Evolutionary conservation across 2,888 invertebrate species (phyloP), one percentile per base, ranked within the genome.

Genomic region (Cremastobaeus sp.): DNA sequence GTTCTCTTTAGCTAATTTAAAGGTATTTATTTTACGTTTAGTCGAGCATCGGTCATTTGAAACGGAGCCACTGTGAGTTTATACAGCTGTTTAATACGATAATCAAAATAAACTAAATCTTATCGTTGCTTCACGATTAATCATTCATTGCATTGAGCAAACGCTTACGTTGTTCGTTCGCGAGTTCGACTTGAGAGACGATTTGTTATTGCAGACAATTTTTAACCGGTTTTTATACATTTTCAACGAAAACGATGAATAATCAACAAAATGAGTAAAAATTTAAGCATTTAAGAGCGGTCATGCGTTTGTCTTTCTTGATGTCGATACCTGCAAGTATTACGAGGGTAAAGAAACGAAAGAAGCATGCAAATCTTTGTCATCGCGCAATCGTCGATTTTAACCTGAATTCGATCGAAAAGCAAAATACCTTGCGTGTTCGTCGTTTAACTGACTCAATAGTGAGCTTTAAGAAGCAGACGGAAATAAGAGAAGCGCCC

Each of bases 241-340:
- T 71, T 71, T 59, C 65, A 64, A 57, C 15, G 55, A 39, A 62
- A 50, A 28, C 21, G 35, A 62, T 3, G 54, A 43, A 60, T 47
- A 41, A 66, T 37, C 52, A 47, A 59, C 25, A 20, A 50, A 18
- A 35, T 21, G 11, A 25, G 18, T 50, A 52, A 64, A 37, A 28
- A 21, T 32, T 32, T 32, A 55, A 65, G 65, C 72, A 65, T 71
- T 71, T 71, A 71, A 50, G 54, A 65, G 59, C 50, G 59, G 55
- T 50, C 59, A 39, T 59, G 39, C 71, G 54, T 54, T 65, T 72
- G 65, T 66, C 72, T 72, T 66, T 65, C 71, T 72, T 72, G 71
- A 52, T 72, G 71, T 72, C 71, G 72, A 72, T 72, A 66, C 65
- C 72, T 72, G 60, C 65, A 72, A 72, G 72, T 72, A 72, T 72